These are phyloP conservation scores for Cremastinae sp. DNA, from an alignment of 2,888 invertebrate species.

Conservation along the genomic window DNA sequence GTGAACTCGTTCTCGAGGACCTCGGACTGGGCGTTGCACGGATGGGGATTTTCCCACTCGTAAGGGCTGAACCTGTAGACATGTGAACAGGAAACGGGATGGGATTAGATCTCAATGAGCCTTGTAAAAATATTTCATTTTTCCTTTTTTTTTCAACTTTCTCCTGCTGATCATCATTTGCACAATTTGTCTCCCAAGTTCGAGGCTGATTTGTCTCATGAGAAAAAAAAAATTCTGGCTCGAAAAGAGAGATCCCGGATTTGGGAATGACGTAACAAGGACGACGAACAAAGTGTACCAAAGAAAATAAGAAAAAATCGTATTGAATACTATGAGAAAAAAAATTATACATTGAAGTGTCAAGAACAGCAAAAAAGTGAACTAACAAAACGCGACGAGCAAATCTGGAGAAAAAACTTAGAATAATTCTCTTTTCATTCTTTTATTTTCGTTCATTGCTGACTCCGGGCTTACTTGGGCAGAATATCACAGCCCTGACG, in stretches of 20 bases:
- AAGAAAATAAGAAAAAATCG: slow-evolving; percentile 1
- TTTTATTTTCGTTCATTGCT: slow-evolving; percentile 16
- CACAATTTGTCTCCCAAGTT: not conserved
- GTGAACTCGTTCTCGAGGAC: slow-evolving; percentile 95
- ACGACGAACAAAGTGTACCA: slow-evolving; percentile 19
- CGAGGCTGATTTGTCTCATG: not conserved
- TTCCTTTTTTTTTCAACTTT: slow-evolving; percentile 12
- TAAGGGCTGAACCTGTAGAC: slow-evolving; percentile 92
- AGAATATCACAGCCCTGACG: slow-evolving; percentile 97
- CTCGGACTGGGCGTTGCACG: slow-evolving; percentile 91
- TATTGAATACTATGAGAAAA: slow-evolving; percentile 25
- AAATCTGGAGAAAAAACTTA: slow-evolving; percentile 24
- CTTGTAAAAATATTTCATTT: slow-evolving; percentile 30
- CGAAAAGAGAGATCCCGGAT: slow-evolving; percentile 44
- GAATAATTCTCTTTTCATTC: slow-evolving; percentile 36
- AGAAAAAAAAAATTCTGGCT: slow-evolving; percentile 28
- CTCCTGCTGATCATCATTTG: slow-evolving; percentile 19
- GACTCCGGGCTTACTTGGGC: slow-evolving; percentile 88
- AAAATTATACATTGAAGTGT: slow-evolving; percentile 1
- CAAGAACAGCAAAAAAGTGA: slow-evolving; percentile 27
- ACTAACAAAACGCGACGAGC: slow-evolving; percentile 36
- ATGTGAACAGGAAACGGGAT: slow-evolving; percentile 71
- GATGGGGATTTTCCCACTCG: slow-evolving; percentile 95
- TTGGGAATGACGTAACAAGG: slow-evolving; percentile 40
- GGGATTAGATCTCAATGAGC: slow-evolving; percentile 72